Percentiles rank a stretch among this genome's conserved stretches.
Conservation (phyloP, 2,888 invertebrate species). For the Philereme transversata region DNA sequence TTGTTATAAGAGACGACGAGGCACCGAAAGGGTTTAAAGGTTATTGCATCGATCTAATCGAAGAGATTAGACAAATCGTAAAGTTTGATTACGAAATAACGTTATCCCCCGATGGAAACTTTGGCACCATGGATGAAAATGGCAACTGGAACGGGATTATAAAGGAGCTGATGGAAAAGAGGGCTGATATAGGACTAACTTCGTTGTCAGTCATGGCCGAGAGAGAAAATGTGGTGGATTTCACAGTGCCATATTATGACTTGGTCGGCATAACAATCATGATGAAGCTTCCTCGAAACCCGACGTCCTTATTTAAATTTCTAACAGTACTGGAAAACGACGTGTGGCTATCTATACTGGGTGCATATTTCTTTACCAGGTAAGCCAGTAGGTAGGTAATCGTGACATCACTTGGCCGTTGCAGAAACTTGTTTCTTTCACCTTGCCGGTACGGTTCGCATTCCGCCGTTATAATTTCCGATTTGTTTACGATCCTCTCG, state of each 20-base stretch:
- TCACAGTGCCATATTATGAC: constrained; percentile 99
- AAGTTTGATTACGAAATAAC: constrained; percentile 96
- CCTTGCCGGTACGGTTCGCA: constrained; percentile 35
- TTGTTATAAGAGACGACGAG: constrained; percentile 88
- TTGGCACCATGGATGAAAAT: constrained; percentile 94
- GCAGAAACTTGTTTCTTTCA: constrained; percentile 52
- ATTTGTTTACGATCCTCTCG: constrained; percentile 44
- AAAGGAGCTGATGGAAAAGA: constrained; percentile 91
- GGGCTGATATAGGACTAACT: constrained; percentile 96
- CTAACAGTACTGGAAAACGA: constrained; percentile 97
- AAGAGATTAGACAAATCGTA: constrained; percentile 92
- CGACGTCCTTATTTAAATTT: constrained; percentile 97
- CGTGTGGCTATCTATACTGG: constrained; percentile 98
- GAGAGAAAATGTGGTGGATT: constrained; percentile 97
- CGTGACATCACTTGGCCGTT: constrained; percentile 47
- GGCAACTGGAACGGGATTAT: constrained; percentile 94
- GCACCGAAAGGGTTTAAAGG: constrained; percentile 89
- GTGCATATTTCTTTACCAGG: constrained; percentile 97
- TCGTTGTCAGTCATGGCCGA: constrained; percentile 99
- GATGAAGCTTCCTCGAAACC: constrained; percentile 94
- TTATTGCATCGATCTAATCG: constrained; percentile 97
- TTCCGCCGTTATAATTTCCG: constrained; percentile 45
- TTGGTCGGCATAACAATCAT: constrained; percentile 98
- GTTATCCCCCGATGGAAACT: constrained; percentile 91
- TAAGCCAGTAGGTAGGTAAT: constrained; percentile 52